phyloP scores from a whole-genome alignment of 2,113 vertebrate genomes.

The Cathartes aura region DNA sequence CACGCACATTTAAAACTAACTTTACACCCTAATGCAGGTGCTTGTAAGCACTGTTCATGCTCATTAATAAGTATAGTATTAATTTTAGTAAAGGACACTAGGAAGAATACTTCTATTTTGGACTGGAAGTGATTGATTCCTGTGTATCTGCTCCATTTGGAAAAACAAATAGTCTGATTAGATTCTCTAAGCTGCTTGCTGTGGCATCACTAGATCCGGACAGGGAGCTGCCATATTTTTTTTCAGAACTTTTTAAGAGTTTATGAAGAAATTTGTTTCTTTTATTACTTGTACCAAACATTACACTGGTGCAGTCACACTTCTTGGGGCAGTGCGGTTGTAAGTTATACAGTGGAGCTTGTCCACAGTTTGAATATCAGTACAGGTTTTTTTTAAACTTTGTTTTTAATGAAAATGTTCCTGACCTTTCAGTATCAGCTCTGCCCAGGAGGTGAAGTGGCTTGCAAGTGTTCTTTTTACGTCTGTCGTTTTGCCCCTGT shows the following conservation, averaged over 20 bases:
- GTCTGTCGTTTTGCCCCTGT: not conserved
- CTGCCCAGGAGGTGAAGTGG: not conserved
- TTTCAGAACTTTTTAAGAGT: not conserved
- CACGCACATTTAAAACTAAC: not conserved
- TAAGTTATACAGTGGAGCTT: not conserved
- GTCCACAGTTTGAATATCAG: not conserved
- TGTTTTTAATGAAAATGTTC: not conserved
- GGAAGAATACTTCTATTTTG: not conserved
- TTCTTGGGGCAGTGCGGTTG: not conserved
- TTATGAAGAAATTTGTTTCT: not conserved
- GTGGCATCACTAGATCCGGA: no score
- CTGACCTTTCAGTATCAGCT: not conserved
- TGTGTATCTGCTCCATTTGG: not conserved
- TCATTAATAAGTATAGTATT: not conserved
- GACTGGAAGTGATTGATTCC: not conserved
- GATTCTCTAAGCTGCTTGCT: not conserved
- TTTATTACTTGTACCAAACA: not conserved
- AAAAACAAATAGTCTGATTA: not conserved
- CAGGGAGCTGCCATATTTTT: not conserved
- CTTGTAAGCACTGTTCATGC: not conserved
- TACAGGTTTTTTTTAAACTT: not conserved
- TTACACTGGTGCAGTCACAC: fast-evolving
- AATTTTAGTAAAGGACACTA: not conserved
- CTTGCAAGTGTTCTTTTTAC: not conserved
- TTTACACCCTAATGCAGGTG: not conserved